A percentile compares a stretch with the other conserved stretches of the same genome.
These are phyloP conservation scores for Crambe crambe DNA, from an alignment of 37 sponge, comb jelly and placozoan genomes.

Conservation along the genomic window DNA sequence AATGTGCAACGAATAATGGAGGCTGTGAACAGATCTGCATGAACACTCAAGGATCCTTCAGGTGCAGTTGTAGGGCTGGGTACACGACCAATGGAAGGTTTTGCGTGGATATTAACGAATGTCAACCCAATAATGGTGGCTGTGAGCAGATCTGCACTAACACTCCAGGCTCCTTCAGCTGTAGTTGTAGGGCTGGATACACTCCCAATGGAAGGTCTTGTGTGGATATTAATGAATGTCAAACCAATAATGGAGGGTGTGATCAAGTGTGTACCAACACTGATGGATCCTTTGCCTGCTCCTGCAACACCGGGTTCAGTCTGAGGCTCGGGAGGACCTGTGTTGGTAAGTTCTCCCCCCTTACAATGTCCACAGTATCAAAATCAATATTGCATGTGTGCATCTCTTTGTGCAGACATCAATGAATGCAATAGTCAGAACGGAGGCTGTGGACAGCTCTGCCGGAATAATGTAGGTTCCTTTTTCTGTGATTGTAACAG, in stretches of 20 bases:
- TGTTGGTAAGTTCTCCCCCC: constrained; percentile 20
- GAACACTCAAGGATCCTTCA: constrained; percentile 45
- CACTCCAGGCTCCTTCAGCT: constrained; percentile 14
- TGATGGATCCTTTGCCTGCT: constrained; percentile 40
- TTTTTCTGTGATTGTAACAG: constrained; percentile 13
- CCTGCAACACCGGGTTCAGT: constrained; percentile 44
- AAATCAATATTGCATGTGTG: too few species aligned
- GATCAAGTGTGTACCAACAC: constrained; percentile 22
- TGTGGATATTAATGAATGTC: constrained; percentile 51
- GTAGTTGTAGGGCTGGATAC: constrained; percentile 36
- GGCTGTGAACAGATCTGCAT: constrained; percentile 47
- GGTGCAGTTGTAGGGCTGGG: constrained; percentile 52
- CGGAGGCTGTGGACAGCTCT: constrained; percentile 22
- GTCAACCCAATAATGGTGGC: background rate
- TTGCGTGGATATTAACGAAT: constrained; percentile 39
- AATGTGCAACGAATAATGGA: constrained; percentile 44
- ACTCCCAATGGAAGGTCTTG: constrained; percentile 20
- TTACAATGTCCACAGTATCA: too few species aligned
- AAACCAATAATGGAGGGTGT: constrained; percentile 59
- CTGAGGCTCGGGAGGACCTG: constrained; percentile 35
- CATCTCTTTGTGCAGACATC: constrained; percentile 27
- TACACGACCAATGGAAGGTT: constrained; percentile 25
- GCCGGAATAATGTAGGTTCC: constrained; percentile 7
- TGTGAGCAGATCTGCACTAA: constrained; percentile 21
- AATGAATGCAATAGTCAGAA: constrained; percentile 16